Evolutionary conservation across 1,140 invertebrate genomes (phyloP).

Genomic region (Panagrolaimus sp.): DNA sequence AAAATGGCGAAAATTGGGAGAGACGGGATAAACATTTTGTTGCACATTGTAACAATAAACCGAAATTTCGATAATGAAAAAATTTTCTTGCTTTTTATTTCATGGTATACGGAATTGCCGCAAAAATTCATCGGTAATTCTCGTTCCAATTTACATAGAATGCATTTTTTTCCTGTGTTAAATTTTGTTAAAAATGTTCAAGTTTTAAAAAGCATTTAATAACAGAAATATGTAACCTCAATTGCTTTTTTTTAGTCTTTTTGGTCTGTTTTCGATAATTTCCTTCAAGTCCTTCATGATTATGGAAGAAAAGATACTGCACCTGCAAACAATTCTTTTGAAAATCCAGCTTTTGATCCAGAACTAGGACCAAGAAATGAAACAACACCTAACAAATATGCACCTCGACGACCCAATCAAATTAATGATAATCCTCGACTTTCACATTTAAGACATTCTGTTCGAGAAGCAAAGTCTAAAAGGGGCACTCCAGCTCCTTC

Average conservation of each 20-base stretch:
- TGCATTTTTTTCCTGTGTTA: too few relatives aligned
- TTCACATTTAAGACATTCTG: slow-evolving; percentile 11
- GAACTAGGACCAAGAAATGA: background rate
- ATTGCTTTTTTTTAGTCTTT: slow-evolving; percentile 17
- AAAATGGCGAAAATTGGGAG: too few relatives aligned
- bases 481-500: background rate
- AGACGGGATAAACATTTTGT: too few relatives aligned
- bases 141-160: too few relatives aligned
- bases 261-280: slow-evolving; percentile 15
- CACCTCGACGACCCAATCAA: background rate
- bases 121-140: too few relatives aligned
- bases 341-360: slow-evolving; percentile 19
- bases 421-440: background rate
- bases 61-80: too few relatives aligned
- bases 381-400: background rate
- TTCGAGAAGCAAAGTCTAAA: background rate
- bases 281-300: slow-evolving; percentile 22
- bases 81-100: too few relatives aligned
- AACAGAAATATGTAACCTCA: too few relatives aligned
- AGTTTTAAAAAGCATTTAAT: too few relatives aligned
- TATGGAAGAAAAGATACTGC: slow-evolving; percentile 16
- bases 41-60: too few relatives aligned
- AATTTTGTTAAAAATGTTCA: too few relatives aligned
- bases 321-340: slow-evolving; percentile 4
- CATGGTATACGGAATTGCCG: too few relatives aligned